Percentiles rank a stretch among this genome's conserved stretches.
Conservation (phyloP, 2,113 vertebrate genomes). For the Forbesichthys papilliferus region DNA sequence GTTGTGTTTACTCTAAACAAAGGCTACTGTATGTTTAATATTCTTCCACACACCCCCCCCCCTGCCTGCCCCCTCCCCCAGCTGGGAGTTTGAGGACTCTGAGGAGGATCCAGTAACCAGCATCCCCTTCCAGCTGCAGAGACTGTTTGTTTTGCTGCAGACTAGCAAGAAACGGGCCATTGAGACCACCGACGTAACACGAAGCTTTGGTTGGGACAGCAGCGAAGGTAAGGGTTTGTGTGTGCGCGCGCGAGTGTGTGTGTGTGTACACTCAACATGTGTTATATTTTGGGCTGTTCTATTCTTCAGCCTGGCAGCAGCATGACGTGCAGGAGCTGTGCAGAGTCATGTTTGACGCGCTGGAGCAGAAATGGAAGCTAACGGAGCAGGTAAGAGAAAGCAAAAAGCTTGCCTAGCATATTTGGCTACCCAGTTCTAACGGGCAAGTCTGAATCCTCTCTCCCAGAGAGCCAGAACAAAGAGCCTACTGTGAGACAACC, state of each 20-base stretch:
- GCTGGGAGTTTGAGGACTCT: slow-evolving; percentile 97
- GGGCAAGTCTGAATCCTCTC: background rate
- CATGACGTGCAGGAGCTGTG: slow-evolving; percentile 99
- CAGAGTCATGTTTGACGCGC: slow-evolving; percentile 98
- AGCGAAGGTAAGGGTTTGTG: slow-evolving; percentile 86
- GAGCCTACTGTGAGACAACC: slow-evolving; percentile 40
- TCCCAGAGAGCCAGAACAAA: slow-evolving; percentile 52
- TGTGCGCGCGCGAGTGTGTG: slow-evolving; percentile 12
- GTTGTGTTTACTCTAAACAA: background rate
- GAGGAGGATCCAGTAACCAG: slow-evolving; percentile 96
- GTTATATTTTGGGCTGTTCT: slow-evolving; percentile 22
- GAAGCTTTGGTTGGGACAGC: slow-evolving; percentile 99
- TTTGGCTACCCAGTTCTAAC: slow-evolving; percentile 16
- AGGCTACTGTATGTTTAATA: too few relatives aligned
- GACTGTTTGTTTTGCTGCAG: slow-evolving; percentile 95
- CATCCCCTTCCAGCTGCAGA: slow-evolving; percentile 96
- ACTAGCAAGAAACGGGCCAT: slow-evolving; percentile 98
- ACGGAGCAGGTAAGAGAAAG: slow-evolving; percentile 88
- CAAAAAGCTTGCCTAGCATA: slow-evolving; percentile 19
- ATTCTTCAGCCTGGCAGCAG: slow-evolving; percentile 93
- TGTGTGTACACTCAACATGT: slow-evolving; percentile 6
- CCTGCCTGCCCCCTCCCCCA: slow-evolving; percentile 49
- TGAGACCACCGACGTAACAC: slow-evolving; percentile 96
- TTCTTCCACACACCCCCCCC: too few relatives aligned
- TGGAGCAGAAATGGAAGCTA: slow-evolving; percentile 99